phyloP scores from a whole-genome alignment of 1,140 invertebrate genomes.

The Panonychus citri region DNA sequence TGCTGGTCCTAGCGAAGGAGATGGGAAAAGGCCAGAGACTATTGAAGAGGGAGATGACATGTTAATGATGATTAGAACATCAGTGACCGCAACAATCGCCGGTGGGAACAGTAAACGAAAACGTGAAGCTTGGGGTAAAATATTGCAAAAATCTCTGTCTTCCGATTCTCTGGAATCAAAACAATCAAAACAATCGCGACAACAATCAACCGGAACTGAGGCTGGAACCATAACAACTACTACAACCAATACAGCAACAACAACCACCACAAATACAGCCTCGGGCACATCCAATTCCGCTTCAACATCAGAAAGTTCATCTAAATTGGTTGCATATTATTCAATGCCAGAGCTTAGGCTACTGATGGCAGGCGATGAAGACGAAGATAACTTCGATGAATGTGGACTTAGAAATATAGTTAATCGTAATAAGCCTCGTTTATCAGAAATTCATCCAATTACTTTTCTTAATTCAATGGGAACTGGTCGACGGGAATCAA shows the following conservation, averaged over 20 bases:
- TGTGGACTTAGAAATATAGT: not conserved
- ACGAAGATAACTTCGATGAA: too few species aligned
- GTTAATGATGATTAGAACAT: too few species aligned
- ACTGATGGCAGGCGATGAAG: constrained; percentile 1
- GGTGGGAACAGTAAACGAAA: not conserved
- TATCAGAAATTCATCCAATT: constrained; percentile 2
- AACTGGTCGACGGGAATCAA: not conserved
- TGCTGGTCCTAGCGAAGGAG: too few species aligned
- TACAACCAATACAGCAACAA: too few species aligned
- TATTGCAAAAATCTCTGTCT: constrained; percentile 10
- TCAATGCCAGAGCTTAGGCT: constrained; percentile 17
- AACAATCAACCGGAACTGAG: constrained; percentile 35
- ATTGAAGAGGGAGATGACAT: too few species aligned
- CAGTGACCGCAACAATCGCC: too few species aligned
- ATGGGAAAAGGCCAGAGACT: too few species aligned
- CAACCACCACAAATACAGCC: too few species aligned
- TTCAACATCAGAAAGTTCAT: not conserved
- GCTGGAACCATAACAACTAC: constrained; percentile 14
- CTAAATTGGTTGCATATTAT: constrained; percentile 14
- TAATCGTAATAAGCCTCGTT: not conserved
- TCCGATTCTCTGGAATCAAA: constrained; percentile 5
- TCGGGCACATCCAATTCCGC: too few species aligned
- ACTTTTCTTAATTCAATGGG: not conserved
- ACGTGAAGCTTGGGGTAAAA: not conserved
- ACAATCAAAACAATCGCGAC: constrained; percentile 5